Base-by-base conservation (phyloP, 2,888 invertebrate species). In the Notodromas monacha region DNA sequence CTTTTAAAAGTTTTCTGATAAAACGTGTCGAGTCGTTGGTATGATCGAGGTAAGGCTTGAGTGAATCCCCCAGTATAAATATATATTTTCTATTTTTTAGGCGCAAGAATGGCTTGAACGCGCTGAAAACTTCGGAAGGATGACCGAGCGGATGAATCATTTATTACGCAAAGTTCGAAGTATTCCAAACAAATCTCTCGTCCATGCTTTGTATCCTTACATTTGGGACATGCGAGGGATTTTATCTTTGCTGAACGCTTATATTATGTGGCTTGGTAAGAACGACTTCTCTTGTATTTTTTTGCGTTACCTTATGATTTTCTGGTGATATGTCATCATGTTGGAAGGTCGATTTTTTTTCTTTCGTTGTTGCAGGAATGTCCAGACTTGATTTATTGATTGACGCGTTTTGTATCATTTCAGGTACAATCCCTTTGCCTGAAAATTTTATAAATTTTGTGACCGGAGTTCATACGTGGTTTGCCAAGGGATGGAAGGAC, bases 401-500 rank as follows among this genome's bases (percentile, higher is more conserved):
- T n/a, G n/a, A n/a, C n/a, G n/a, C n/a, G n/a, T n/a, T n/a, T n/a
- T n/a, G n/a, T n/a, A n/a, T n/a, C n/a, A n/a, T n/a, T n/a, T n/a
- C n/a, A n/a, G n/a, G n/a, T n/a, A n/a, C n/a, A n/a, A n/a, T n/a
- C n/a, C n/a, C n/a, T n/a, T n/a, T 27, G 12, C 8, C 27, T 5
- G 12, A 27, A 13, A 12, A 27, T 12, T n/a, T 12, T 12, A 12
- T 12, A 12, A 27, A 5, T 27, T 27, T 12, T 27, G 27, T 27
- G 11, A 27, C 27, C 12, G 27, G 27, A 6, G 10, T n/a, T 6
- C 27, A 12, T 13, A 27, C 27, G 6, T 27, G 81, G 81, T 81
- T 79, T 52, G 77, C 79, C 8, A 77, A 76, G 51, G 84, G 81
- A 31, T 86, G 84, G 76, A 76, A 76, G 42, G 84, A 84, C 47